Evolutionary conservation across 2,113 vertebrate genomes (phyloP).

Genomic region (Piliocolobus tephrosceles): DNA sequence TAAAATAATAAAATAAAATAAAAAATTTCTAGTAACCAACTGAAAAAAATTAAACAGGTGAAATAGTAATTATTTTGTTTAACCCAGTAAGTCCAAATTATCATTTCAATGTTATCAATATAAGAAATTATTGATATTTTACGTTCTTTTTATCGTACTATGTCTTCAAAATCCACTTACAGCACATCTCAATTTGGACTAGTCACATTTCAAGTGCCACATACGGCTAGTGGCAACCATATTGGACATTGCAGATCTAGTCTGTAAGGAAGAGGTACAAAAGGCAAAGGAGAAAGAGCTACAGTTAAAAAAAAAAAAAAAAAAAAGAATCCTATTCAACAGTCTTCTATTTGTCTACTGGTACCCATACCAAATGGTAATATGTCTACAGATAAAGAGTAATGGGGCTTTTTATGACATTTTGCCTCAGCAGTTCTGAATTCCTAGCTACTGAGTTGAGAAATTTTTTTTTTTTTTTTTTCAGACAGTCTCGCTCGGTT

Average conservation of each 20-base stretch:
- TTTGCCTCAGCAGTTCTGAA: neutral
- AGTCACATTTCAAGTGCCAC: neutral
- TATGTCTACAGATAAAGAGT: neutral
- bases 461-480: neutral
- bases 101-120: neutral
- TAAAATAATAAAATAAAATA: too few species aligned
- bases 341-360: neutral
- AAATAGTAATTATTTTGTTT: slow-evolving; percentile 27
- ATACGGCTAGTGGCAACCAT: neutral
- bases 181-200: neutral
- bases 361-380: neutral
- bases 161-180: neutral
- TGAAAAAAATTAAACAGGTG: neutral
- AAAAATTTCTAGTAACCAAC: neutral
- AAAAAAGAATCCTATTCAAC: neutral
- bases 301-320: neutral
- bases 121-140: slow-evolving; percentile 1
- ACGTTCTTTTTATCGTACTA: neutral
- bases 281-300: neutral
- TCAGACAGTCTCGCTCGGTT: too few species aligned
- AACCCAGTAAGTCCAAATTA: neutral
- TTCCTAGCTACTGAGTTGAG: neutral
- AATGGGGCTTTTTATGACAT: neutral
- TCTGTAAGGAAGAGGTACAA: neutral
- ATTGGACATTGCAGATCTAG: neutral